Percentiles rank a stretch among this genome's conserved stretches.
These are phyloP conservation scores for Lagopus muta DNA, from an alignment of 2,113 vertebrate species.

Conservation along the genomic window DNA sequence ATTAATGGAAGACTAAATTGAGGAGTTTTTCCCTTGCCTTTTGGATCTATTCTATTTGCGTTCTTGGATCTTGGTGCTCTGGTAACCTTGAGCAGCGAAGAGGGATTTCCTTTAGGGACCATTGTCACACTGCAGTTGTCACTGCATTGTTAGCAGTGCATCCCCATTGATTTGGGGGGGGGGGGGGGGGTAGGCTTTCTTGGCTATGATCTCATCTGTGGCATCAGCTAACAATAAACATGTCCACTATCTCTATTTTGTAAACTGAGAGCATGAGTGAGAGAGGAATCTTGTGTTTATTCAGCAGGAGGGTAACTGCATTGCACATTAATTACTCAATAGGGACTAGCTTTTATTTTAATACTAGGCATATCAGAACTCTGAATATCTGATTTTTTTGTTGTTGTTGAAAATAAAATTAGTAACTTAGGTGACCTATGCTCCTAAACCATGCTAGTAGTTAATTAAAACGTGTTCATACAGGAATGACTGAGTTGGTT, in stretches of 20 bases:
- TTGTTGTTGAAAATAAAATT: background rate
- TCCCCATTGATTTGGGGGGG: fast-evolving
- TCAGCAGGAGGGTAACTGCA: fast-evolving
- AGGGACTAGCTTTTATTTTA: background rate
- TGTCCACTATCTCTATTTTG: fast-evolving
- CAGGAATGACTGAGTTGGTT: slow-evolving; percentile 10
- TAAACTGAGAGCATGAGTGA: fast-evolving
- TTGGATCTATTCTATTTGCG: background rate
- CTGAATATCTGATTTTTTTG: background rate
- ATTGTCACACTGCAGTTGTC: background rate
- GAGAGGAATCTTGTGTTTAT: background rate
- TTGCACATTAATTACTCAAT: background rate
- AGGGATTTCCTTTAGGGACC: fast-evolving
- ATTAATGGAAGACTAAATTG: background rate
- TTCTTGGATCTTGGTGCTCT: fast-evolving
- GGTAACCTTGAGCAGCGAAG: background rate
- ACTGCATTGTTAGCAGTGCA: fast-evolving
- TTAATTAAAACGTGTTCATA: slow-evolving; percentile 41
- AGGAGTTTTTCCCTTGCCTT: fast-evolving
- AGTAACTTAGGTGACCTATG: background rate
- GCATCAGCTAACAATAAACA: fast-evolving
- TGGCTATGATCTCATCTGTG: background rate
- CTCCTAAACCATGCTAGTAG: background rate
- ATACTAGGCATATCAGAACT: background rate
- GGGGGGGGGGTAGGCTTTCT: fast-evolving